A percentile compares a stretch with the other conserved stretches of the same genome.
phyloP scores from a whole-genome alignment of 1,140 invertebrate genomes.

The Trachelipus rathkii region DNA sequence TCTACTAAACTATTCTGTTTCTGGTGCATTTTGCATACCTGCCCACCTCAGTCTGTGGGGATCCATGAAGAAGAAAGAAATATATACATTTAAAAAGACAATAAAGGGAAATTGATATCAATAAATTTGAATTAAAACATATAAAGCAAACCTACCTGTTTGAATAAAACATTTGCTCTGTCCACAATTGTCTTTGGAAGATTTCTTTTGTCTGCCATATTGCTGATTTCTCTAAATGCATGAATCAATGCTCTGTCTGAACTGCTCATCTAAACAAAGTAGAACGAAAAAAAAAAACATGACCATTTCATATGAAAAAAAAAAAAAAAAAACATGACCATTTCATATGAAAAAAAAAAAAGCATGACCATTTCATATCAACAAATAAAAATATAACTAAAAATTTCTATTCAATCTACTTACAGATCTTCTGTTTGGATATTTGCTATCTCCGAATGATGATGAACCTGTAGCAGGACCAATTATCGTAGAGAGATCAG shows the following conservation, averaged over 20 bases:
- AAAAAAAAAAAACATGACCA: too few relatives aligned
- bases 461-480: conserved; percentile 82
- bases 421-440: conserved; percentile 85
- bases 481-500: conserved; percentile 96
- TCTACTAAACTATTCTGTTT: too few relatives aligned
- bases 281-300: background rate
- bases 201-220: conserved; percentile 97
- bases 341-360: too few relatives aligned
- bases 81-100: too few relatives aligned
- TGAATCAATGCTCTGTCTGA: conserved; percentile 90
- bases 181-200: conserved; percentile 92
- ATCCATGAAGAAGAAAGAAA: too few relatives aligned
- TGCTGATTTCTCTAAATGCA: conserved; percentile 92
- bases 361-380: too few relatives aligned
- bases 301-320: conserved; percentile 68
- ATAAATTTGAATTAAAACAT: background rate
- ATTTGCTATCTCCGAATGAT: conserved; percentile 74
- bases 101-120: too few relatives aligned
- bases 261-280: conserved; percentile 66
- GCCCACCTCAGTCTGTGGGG: too few relatives aligned
- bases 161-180: conserved; percentile 91
- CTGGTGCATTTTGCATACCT: too few relatives aligned
- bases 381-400: too few relatives aligned
- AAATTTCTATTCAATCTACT: conserved; percentile 42
- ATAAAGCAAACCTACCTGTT: conserved; percentile 60